Percentiles rank a stretch among this genome's conserved stretches.
Conservation (phyloP, 2,113 vertebrate genomes). For the Callospermophilus lateralis region DNA sequence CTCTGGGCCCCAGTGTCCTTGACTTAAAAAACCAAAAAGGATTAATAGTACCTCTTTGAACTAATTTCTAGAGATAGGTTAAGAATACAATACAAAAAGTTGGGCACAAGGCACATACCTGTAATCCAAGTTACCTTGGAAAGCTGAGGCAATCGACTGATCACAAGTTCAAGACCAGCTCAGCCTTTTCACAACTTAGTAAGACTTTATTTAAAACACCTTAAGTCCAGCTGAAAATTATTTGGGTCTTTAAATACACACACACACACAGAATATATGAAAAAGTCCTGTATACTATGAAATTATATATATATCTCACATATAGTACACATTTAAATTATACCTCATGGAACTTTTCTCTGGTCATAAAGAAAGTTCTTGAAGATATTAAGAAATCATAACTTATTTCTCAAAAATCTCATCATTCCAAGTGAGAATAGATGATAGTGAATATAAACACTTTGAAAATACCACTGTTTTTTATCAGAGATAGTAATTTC, state of each 20-base stretch:
- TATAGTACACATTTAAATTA: background rate
- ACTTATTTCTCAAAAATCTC: slow-evolving; percentile 59
- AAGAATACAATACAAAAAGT: background rate
- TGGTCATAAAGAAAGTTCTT: slow-evolving; percentile 50
- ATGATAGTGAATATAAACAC: slow-evolving; percentile 49
- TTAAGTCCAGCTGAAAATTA: too few relatives aligned
- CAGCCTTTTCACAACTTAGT: too few relatives aligned
- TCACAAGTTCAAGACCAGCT: background rate
- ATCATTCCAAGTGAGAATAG: slow-evolving; percentile 51
- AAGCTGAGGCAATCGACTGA: background rate
- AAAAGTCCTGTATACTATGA: slow-evolving; percentile 15
- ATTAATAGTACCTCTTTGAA: background rate
- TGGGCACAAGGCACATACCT: background rate
- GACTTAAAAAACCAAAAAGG: background rate
- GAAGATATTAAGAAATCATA: background rate
- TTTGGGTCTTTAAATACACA: too few relatives aligned
- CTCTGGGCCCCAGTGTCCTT: background rate
- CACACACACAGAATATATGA: background rate
- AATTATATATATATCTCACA: too few relatives aligned
- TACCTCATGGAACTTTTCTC: slow-evolving; percentile 21
- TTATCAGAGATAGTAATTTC: slow-evolving; percentile 14
- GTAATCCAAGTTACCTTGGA: background rate
- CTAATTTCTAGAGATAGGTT: background rate
- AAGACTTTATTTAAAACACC: too few relatives aligned
- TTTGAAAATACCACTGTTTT: slow-evolving; percentile 44